A percentile compares a stretch with the other conserved stretches of the same genome.
phyloP scores from a whole-genome alignment of 2,888 invertebrate species.

The Melieria crassipennis region DNA sequence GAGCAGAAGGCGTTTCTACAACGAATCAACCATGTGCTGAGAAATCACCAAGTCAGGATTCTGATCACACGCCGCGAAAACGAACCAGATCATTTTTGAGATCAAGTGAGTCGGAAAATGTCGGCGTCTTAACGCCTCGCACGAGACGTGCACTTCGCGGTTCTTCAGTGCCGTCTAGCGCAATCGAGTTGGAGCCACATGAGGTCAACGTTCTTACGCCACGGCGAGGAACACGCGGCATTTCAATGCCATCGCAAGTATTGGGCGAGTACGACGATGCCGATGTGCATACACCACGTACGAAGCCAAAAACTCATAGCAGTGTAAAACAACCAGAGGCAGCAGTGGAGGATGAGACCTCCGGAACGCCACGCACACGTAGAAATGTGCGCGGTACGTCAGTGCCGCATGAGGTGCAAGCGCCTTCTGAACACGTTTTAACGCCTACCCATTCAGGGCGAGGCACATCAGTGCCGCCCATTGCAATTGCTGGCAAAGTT shows the following conservation, averaged over 20 bases:
- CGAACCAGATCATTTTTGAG: conserved; percentile 33
- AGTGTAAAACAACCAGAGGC: conserved; percentile 34
- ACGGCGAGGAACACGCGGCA: conserved; percentile 42
- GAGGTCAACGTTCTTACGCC: conserved; percentile 31
- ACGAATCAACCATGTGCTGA: no score
- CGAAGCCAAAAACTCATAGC: conserved; percentile 28
- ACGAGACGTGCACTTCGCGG: conserved; percentile 19
- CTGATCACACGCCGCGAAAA: not conserved
- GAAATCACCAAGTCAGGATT: no score
- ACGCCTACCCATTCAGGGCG: conserved; percentile 18
- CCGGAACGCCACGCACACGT: conserved; percentile 7
- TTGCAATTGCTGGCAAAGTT: conserved; percentile 38
- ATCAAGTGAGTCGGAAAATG: conserved; percentile 10
- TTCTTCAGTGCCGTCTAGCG: conserved; percentile 29
- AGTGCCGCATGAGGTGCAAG: conserved; percentile 22
- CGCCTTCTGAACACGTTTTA: no score
- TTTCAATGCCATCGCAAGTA: conserved; percentile 45
- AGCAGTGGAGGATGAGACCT: conserved; percentile 28
- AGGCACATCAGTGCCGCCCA: conserved; percentile 35
- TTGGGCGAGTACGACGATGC: conserved; percentile 24
- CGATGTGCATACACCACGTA: conserved; percentile 27
- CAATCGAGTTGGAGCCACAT: conserved; percentile 7
- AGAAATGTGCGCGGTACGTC: conserved; percentile 32
- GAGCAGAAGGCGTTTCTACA: no score
- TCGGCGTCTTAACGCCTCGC: not conserved